Percentiles rank a stretch among this genome's conserved stretches.
These are phyloP conservation scores for Lumbricus terrestris DNA, from an alignment of 2,888 invertebrate species.

Conservation along the genomic window DNA sequence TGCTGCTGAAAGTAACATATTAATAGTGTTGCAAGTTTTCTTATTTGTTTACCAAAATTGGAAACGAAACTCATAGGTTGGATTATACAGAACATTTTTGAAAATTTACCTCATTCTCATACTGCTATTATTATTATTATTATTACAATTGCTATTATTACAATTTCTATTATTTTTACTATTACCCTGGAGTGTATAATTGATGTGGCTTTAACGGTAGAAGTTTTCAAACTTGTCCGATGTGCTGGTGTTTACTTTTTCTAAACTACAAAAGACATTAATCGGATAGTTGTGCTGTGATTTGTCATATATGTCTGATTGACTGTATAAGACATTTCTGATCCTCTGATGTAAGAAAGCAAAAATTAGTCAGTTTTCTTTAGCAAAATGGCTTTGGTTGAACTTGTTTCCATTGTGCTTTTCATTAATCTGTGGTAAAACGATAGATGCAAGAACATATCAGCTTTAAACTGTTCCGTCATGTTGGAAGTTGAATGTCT, in stretches of 20 bases:
- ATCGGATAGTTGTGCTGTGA: not conserved
- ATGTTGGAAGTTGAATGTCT: not conserved
- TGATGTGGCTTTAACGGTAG: not conserved
- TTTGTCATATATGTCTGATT: not conserved
- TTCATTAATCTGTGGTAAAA: not conserved
- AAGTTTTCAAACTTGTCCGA: not conserved
- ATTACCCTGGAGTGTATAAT: not conserved
- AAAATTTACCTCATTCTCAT: not conserved
- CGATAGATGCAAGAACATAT: not conserved
- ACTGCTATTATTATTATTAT: not conserved
- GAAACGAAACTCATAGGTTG: not conserved
- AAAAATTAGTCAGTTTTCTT: not conserved
- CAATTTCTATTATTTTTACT: not conserved
- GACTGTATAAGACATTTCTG: not conserved
- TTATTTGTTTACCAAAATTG: not conserved
- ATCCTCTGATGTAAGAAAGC: not conserved
- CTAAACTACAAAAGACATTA: not conserved
- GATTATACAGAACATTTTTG: not conserved
- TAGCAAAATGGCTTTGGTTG: not conserved
- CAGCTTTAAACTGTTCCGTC: not conserved
- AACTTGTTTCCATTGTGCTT: not conserved
- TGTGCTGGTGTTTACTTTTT: not conserved
- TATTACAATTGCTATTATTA: not conserved
- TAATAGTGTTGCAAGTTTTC: not conserved
- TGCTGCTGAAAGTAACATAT: not conserved